Percentiles rank a stretch among this genome's conserved stretches.
Conservation (phyloP, 2,113 vertebrate genomes). For the Trogon surrucura region DNA sequence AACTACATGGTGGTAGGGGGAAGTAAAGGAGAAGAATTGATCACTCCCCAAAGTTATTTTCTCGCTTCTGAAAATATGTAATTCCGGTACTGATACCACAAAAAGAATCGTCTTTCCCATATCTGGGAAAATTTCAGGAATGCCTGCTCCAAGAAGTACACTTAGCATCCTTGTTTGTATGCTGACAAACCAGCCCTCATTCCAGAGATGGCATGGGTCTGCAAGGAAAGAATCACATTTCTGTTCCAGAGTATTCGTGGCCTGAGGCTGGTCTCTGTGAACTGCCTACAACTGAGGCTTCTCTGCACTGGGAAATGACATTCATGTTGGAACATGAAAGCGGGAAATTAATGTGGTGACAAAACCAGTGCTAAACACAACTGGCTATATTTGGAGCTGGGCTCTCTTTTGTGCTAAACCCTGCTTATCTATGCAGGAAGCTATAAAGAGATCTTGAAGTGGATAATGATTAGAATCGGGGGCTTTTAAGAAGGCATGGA, state of each 20-base stretch:
- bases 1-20: not conserved
- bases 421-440: not conserved
- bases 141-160: not conserved
- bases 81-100: not conserved
- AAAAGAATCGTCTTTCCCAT: not conserved
- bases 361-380: conserved; percentile 9
- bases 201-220: conserved; percentile 21
- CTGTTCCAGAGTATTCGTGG: not conserved
- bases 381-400: not conserved
- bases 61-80: not conserved
- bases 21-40: not conserved
- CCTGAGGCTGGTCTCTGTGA: conserved; percentile 26
- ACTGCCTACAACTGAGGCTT: not conserved
- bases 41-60: not conserved
- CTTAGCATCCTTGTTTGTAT: not conserved
- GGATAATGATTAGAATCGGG: not conserved
- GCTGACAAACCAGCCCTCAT: conserved; percentile 22
- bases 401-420: not conserved
- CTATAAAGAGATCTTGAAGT: not conserved
- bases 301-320: conserved; percentile 6
- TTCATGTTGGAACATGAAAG: conserved; percentile 34
- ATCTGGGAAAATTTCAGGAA: conserved; percentile 4
- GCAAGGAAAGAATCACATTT: conserved; percentile 19
- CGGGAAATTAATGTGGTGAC: conserved; percentile 39
- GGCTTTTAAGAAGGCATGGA: not conserved